Conservation (phyloP, 2,797 vertebrate genomes). For the Otus scops region DNA sequence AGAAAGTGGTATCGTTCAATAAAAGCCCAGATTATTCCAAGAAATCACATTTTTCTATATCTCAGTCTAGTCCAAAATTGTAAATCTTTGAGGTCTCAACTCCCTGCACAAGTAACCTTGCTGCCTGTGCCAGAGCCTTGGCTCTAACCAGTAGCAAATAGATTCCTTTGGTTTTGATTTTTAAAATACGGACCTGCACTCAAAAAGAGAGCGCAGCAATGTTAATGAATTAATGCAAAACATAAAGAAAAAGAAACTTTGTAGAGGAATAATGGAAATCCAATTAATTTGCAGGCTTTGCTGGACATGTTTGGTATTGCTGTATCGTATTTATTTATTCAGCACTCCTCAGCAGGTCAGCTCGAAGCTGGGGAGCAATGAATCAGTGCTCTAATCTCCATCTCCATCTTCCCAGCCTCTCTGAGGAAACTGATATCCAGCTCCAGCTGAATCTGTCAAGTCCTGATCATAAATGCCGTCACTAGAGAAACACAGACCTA, state of each 20-base stretch:
- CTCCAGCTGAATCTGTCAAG: background rate
- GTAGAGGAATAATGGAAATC: background rate
- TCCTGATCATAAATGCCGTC: background rate
- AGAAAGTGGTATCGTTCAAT: accelerated
- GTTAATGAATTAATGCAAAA: background rate
- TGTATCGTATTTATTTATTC: background rate
- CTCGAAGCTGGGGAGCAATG: slow-evolving; percentile 18
- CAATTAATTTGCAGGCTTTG: background rate
- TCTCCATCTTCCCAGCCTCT: background rate
- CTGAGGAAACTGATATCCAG: slow-evolving; percentile 27
- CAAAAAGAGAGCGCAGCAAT: background rate
- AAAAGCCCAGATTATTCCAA: background rate
- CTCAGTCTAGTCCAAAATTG: background rate
- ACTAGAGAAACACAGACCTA: background rate
- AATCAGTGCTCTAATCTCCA: slow-evolving; percentile 36
- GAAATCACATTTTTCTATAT: background rate
- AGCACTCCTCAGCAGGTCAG: background rate
- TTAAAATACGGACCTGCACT: background rate
- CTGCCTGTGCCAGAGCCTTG: background rate
- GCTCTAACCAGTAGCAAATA: background rate
- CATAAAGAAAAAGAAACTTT: background rate
- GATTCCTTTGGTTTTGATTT: background rate
- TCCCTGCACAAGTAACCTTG: background rate
- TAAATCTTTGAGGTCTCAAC: background rate
- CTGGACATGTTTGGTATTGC: background rate